Conservation (phyloP, 2,888 invertebrate genomes). For the Drosophila maculinotata region DNA sequence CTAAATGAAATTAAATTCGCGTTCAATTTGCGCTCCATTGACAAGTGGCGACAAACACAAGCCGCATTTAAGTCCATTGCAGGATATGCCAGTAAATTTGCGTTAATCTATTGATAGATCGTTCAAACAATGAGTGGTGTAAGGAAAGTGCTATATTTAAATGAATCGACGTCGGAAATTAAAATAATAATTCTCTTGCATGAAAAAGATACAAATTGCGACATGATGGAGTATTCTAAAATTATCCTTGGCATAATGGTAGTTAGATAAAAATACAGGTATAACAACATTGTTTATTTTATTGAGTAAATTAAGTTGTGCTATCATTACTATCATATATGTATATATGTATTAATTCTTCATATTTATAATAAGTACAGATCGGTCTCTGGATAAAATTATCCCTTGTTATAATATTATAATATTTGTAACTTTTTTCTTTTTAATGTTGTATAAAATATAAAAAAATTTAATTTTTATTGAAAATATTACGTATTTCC, state of each 20-base stretch:
- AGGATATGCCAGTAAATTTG: neutral
- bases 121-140: neutral
- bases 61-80: constrained; percentile 17
- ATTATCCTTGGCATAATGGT: neutral
- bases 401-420: too few relatives aligned
- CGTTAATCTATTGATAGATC: neutral
- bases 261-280: too few relatives aligned
- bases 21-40: constrained; percentile 1
- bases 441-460: too few relatives aligned
- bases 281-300: too few relatives aligned
- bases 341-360: too few relatives aligned
- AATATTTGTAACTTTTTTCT: too few relatives aligned
- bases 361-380: too few relatives aligned
- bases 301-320: too few relatives aligned
- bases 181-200: neutral
- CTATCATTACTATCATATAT: too few relatives aligned
- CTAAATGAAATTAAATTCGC: constrained; percentile 29
- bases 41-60: constrained; percentile 10
- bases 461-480: too few relatives aligned
- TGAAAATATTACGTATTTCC: too few relatives aligned
- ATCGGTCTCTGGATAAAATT: too few relatives aligned
- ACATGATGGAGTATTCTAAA: neutral
- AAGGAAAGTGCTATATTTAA: neutral
- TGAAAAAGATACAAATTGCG: neutral
- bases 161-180: neutral